A percentile compares a stretch with the other conserved stretches of the same genome.
phyloP scores from a whole-genome alignment of 1,140 invertebrate species.

The Magallana angulata region DNA sequence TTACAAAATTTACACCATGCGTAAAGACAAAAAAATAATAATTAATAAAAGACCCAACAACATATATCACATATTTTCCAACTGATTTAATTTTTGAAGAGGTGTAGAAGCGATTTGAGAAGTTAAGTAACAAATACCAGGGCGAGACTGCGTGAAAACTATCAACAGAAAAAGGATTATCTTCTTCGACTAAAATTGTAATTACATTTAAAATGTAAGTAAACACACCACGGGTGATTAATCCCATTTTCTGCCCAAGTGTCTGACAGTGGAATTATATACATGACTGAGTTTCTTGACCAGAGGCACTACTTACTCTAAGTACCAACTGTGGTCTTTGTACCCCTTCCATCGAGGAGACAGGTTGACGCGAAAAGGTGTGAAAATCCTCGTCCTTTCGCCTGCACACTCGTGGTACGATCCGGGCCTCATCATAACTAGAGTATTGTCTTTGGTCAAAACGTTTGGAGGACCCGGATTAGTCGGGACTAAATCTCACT shows the following conservation, averaged over 20 bases:
- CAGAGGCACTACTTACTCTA: slow-evolving; percentile 35
- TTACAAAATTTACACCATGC: no score
- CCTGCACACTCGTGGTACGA: slow-evolving; percentile 22
- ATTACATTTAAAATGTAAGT: slow-evolving; percentile 30
- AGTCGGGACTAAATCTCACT: slow-evolving; percentile 15
- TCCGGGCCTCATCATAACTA: not conserved
- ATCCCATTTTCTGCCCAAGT: slow-evolving; percentile 50
- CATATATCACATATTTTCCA: not conserved
- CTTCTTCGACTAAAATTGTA: slow-evolving; percentile 23
- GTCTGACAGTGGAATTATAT: slow-evolving; percentile 43
- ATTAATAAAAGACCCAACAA: no score
- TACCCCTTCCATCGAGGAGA: slow-evolving; percentile 8
- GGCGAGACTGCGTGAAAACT: slow-evolving; percentile 9
- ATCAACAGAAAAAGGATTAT: slow-evolving; percentile 9
- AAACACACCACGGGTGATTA: slow-evolving; percentile 44
- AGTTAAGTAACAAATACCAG: slow-evolving; percentile 11
- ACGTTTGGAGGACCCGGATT: slow-evolving; percentile 4
- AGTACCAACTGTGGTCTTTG: slow-evolving; percentile 37
- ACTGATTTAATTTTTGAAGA: not conserved
- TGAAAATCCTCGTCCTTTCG: slow-evolving; percentile 34
- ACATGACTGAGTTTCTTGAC: slow-evolving; percentile 41
- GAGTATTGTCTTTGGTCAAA: slow-evolving; percentile 4
- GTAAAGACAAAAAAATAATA: no score
- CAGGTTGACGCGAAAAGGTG: slow-evolving; percentile 29
- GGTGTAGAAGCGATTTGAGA: slow-evolving; percentile 5